A percentile compares a stretch with the other conserved stretches of the same genome.
These are phyloP conservation scores for Echinometra lucunter DNA, from an alignment of 53 echinoderm and acorn worm species.

Conservation along the genomic window DNA sequence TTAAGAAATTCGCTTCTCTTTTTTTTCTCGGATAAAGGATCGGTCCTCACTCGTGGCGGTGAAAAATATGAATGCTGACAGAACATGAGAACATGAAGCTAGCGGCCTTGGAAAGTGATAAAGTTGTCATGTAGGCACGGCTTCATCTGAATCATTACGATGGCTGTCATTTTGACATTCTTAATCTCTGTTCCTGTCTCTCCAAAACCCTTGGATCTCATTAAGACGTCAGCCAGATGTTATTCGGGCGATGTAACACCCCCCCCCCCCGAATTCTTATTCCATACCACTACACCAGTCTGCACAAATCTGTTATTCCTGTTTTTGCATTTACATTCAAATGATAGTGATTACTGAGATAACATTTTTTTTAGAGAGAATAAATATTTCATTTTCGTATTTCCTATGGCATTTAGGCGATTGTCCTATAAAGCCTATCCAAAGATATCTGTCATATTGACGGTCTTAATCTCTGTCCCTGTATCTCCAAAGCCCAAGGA, in stretches of 20 bases:
- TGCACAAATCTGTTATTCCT: no score
- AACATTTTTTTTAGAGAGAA: no score
- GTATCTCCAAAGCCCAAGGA: not conserved
- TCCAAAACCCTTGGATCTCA: not conserved
- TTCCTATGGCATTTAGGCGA: no score
- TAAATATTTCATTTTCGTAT: no score
- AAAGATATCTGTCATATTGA: conserved; percentile 17
- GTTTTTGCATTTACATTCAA: no score
- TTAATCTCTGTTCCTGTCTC: conserved; percentile 18
- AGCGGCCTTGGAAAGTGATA: not conserved
- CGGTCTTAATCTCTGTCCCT: conserved; percentile 19
- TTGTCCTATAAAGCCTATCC: no score
- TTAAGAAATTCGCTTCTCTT: not conserved
- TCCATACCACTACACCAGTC: no score
- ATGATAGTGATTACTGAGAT: no score
- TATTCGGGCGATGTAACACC: no score
- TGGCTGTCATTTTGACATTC: conserved; percentile 32
- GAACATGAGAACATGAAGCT: not conserved
- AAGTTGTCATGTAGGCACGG: not conserved
- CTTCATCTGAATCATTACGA: not conserved
- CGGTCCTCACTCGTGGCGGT: not conserved
- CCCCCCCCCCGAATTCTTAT: no score
- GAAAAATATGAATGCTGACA: not conserved
- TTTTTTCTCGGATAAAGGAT: not conserved
- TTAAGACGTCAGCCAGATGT: conserved; percentile 16